phyloP scores from a whole-genome alignment of 2,888 invertebrate genomes.

The Allacma fusca region DNA sequence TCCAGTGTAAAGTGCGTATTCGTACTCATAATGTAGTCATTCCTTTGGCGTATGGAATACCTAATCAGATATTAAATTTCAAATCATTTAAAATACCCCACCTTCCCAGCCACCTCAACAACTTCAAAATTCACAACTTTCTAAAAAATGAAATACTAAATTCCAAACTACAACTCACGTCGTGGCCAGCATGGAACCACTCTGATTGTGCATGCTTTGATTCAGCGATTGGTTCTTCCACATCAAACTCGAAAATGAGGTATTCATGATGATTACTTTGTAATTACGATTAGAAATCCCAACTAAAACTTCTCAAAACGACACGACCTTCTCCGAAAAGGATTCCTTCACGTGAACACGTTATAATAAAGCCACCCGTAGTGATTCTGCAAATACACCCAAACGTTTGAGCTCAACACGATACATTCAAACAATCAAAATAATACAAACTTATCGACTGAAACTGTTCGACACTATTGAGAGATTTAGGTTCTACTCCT shows the following conservation, averaged over 20 bases:
- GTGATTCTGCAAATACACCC: too few species aligned
- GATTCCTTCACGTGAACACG: too few species aligned
- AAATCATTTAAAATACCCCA: too few species aligned
- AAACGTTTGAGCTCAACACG: too few species aligned
- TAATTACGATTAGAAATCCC: too few species aligned
- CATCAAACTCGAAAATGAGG: conserved; percentile 30
- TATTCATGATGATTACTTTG: conserved; percentile 31
- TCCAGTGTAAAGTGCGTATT: conserved; percentile 41
- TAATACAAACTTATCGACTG: too few species aligned
- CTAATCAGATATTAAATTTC: neutral
- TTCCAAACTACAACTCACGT: neutral
- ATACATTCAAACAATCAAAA: too few species aligned
- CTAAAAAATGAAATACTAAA: neutral
- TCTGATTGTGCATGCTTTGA: conserved; percentile 13
- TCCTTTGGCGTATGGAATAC: conserved; percentile 2
- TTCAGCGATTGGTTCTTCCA: conserved; percentile 40
- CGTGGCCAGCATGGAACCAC: neutral
- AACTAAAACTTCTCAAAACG: too few species aligned
- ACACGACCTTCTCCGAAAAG: too few species aligned
- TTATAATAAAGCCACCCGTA: too few species aligned
- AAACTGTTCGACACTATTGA: too few species aligned
- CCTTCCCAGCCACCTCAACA: neutral
- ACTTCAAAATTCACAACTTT: neutral
- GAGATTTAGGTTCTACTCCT: too few species aligned
- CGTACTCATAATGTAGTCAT: conserved; percentile 40